Evolutionary conservation across 2,113 vertebrate genomes (phyloP).

Genomic region (Corythoichthys haematopterus): DNA sequence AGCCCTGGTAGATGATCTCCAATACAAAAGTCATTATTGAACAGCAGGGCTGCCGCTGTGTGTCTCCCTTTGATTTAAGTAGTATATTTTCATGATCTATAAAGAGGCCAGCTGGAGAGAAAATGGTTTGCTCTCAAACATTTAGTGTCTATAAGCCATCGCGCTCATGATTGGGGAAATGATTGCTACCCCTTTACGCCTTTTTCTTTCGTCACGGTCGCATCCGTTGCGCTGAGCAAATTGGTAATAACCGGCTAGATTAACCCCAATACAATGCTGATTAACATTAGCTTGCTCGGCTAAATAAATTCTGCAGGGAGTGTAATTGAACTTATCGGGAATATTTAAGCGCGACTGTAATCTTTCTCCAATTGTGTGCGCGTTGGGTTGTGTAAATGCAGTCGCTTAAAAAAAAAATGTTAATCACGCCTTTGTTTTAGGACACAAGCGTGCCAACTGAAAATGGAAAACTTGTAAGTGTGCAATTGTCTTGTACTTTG

Average conservation of each 20-base stretch:
- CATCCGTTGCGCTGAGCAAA: slow-evolving; percentile 18
- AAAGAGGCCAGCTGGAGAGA: slow-evolving; percentile 70
- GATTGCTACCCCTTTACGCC: slow-evolving; percentile 40
- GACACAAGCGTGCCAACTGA: neutral
- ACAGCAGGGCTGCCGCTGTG: slow-evolving; percentile 67
- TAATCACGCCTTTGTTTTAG: neutral
- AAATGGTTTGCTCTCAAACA: slow-evolving; percentile 68
- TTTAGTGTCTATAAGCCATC: slow-evolving; percentile 58
- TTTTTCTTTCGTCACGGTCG: slow-evolving; percentile 18
- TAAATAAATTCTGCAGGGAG: slow-evolving; percentile 2
- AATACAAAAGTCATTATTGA: slow-evolving; percentile 67
- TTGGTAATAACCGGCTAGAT: slow-evolving; percentile 3
- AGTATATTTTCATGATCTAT: slow-evolving; percentile 71
- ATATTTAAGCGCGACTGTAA: slow-evolving; percentile 6
- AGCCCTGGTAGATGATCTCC: slow-evolving; percentile 65
- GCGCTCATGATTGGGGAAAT: slow-evolving; percentile 52
- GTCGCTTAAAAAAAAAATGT: neutral
- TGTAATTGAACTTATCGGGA: slow-evolving; percentile 8
- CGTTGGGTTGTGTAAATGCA: slow-evolving; percentile 1
- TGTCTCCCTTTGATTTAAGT: slow-evolving; percentile 71
- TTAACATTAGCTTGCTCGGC: slow-evolving; percentile 4
- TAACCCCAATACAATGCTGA: slow-evolving; percentile 6
- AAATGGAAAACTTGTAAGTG: neutral
- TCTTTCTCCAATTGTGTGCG: slow-evolving; percentile 3
- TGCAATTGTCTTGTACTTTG: neutral